These are phyloP conservation scores for Amphiura filiformis DNA, from an alignment of 35 echinoderm and acorn worm species.

Conservation along the genomic window DNA sequence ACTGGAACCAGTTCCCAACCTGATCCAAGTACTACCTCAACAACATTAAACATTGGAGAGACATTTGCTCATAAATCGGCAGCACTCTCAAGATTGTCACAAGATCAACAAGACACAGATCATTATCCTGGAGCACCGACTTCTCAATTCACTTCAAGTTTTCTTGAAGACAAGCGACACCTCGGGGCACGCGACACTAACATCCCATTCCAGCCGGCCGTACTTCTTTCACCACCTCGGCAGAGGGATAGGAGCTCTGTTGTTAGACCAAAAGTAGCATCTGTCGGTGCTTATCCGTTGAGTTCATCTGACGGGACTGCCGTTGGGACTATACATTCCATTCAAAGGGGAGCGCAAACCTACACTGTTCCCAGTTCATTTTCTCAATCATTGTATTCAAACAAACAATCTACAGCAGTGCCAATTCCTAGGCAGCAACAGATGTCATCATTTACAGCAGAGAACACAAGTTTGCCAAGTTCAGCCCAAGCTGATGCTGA, in stretches of 20 bases:
- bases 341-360: neutral
- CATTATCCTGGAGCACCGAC: too few species aligned
- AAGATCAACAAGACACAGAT: too few species aligned
- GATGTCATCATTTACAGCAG: too few species aligned
- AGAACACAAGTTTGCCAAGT: too few species aligned
- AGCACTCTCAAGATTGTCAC: too few species aligned
- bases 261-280: neutral
- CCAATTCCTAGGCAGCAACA: too few species aligned
- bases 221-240: neutral
- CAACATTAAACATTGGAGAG: neutral
- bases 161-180: neutral
- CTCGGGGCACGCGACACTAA: neutral
- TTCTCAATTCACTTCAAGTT: neutral
- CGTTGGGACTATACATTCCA: neutral
- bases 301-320: neutral
- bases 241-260: neutral
- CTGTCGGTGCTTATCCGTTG: neutral
- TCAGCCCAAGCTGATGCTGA: neutral
- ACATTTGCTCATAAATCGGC: too few species aligned
- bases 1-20: neutral
- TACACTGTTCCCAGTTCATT: too few species aligned
- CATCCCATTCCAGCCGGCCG: neutral
- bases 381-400: too few species aligned
- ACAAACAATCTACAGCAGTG: too few species aligned
- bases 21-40: neutral